Evolutionary conservation across 1,140 invertebrate species (phyloP).

Genomic region (Antheraea mylitta): DNA sequence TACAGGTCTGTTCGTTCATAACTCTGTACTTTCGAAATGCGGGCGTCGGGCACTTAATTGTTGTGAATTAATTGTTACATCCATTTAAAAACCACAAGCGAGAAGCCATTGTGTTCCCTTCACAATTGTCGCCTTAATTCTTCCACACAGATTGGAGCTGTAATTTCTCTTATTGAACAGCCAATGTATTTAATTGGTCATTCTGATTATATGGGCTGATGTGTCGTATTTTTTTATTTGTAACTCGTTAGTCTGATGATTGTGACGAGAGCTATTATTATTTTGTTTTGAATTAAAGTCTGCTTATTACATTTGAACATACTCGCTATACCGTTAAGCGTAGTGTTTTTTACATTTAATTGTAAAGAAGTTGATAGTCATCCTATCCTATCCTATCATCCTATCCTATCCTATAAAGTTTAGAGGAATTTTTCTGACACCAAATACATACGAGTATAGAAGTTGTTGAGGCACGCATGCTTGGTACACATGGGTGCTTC

Average conservation of each 20-base stretch:
- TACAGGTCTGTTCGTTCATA: background rate
- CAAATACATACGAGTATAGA: too few species aligned
- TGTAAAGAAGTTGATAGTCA: background rate
- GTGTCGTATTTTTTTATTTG: constrained; percentile 10
- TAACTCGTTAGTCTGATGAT: background rate
- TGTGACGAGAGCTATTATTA: background rate
- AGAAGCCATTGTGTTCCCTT: constrained; percentile 48
- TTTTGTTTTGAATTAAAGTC: constrained; percentile 6
- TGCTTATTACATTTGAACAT: background rate
- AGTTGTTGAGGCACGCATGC: too few species aligned
- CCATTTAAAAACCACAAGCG: constrained; percentile 73
- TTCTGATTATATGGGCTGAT: constrained; percentile 35
- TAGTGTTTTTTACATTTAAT: background rate
- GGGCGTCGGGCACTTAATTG: constrained; percentile 71
- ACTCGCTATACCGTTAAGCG: background rate
- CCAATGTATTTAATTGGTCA: constrained; percentile 51
- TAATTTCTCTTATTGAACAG: constrained; percentile 58
- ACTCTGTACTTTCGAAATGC: constrained; percentile 53
- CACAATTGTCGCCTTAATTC: constrained; percentile 60
- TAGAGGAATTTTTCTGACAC: too few species aligned
- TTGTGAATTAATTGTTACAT: constrained; percentile 78
- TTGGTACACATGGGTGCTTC: too few species aligned
- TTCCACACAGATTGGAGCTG: constrained; percentile 57
- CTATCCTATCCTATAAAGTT: too few species aligned
- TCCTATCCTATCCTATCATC: too few species aligned